These are phyloP conservation scores for Endomychus coccineus DNA, from an alignment of 2,888 invertebrate genomes.

Conservation along the genomic window DNA sequence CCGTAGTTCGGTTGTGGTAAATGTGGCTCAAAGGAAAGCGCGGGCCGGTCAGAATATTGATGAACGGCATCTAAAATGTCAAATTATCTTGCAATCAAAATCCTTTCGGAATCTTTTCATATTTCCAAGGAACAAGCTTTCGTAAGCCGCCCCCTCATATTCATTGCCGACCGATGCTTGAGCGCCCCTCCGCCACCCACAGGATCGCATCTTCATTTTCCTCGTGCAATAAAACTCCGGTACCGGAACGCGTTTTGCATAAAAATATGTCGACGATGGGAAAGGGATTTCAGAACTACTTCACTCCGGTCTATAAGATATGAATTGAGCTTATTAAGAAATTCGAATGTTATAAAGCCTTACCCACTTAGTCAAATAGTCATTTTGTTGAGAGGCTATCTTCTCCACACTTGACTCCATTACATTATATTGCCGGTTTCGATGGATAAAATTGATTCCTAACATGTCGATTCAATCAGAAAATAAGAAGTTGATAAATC, in stretches of 20 bases:
- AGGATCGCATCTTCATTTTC: conserved; percentile 40
- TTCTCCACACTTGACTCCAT: conserved; percentile 19
- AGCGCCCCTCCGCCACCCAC: conserved; percentile 24
- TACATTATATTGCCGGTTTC: too few relatives aligned
- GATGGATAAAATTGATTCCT: too few relatives aligned
- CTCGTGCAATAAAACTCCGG: conserved; percentile 41
- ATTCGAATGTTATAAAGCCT: conserved; percentile 40
- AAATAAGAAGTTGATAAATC: too few relatives aligned
- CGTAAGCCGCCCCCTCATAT: conserved; percentile 31
- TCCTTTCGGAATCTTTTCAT: conserved; percentile 32
- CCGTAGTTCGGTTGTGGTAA: conserved; percentile 7
- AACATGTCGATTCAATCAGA: too few relatives aligned
- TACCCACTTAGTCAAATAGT: too few relatives aligned
- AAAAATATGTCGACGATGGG: conserved; percentile 41
- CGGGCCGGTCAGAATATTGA: conserved; percentile 31
- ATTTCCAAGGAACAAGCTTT: conserved; percentile 32
- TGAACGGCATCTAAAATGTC: conserved; percentile 33
- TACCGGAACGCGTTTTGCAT: conserved; percentile 42
- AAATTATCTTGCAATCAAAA: conserved; percentile 36
- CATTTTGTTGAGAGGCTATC: conserved; percentile 2
- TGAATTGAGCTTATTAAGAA: conserved; percentile 39
- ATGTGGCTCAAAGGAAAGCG: conserved; percentile 23
- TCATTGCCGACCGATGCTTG: conserved; percentile 25
- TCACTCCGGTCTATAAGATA: conserved; percentile 35
- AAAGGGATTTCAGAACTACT: conserved; percentile 31